Conservation (phyloP, 2,797 vertebrate species). For the Schizopygopsis pylzovi region DNA sequence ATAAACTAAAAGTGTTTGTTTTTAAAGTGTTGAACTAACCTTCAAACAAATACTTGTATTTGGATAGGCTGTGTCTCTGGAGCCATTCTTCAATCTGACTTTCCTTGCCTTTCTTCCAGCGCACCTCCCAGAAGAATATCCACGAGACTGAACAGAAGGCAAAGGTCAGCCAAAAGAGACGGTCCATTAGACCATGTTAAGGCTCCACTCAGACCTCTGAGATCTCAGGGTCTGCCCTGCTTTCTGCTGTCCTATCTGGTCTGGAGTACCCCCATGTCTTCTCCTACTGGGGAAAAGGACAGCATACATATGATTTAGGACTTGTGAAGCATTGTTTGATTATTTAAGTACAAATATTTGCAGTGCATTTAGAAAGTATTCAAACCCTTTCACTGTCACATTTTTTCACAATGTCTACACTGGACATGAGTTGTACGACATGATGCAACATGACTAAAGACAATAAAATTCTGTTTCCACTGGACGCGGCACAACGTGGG, state of each 20-base stretch:
- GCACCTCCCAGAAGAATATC: constrained; percentile 87
- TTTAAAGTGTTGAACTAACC: constrained; percentile 74
- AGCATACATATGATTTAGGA: background rate
- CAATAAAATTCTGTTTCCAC: background rate
- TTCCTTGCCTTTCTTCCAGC: constrained; percentile 81
- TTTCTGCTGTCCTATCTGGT: constrained; percentile 14
- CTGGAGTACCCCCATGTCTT: constrained; percentile 22
- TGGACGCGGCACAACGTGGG: background rate
- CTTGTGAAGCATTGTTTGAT: background rate
- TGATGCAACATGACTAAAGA: background rate
- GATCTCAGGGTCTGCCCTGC: constrained; percentile 54
- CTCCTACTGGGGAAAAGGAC: constrained; percentile 19
- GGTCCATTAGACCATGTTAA: constrained; percentile 86
- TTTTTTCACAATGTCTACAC: background rate
- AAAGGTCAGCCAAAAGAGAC: constrained; percentile 84
- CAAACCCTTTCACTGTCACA: background rate
- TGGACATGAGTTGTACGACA: background rate
- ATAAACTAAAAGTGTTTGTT: constrained; percentile 12
- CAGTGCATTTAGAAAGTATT: background rate
- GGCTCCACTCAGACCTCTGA: constrained; percentile 72
- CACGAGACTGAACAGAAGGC: constrained; percentile 78
- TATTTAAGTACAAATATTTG: background rate
- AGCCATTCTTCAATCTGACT: constrained; percentile 86
- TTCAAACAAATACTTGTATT: constrained; percentile 89
- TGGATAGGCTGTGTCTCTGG: constrained; percentile 77